A percentile compares a stretch with the other conserved stretches of the same genome.
These are phyloP conservation scores for Monarcha castaneiventris DNA, from an alignment of 2,113 vertebrate genomes.

Conservation along the genomic window DNA sequence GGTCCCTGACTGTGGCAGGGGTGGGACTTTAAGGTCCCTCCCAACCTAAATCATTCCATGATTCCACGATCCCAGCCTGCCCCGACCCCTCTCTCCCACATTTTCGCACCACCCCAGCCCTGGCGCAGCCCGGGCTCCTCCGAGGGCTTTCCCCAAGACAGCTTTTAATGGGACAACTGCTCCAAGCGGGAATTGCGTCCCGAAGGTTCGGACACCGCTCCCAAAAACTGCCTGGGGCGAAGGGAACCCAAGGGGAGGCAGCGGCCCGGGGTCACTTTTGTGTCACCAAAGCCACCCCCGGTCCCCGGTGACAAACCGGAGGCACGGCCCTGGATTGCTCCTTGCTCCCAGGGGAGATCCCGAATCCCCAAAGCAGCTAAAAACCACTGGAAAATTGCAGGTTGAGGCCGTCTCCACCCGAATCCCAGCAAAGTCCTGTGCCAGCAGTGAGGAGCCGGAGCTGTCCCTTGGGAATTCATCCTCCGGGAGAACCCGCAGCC, in stretches of 20 bases:
- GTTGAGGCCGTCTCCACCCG: not conserved
- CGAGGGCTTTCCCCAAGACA: not conserved
- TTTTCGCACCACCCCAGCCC: rapidly evolving
- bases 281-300: not conserved
- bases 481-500: not conserved
- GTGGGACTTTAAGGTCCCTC: not conserved
- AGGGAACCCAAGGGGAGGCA: not conserved
- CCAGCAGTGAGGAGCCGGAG: not conserved
- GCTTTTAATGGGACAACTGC: slow-evolving; percentile 57
- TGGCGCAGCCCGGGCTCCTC: not conserved
- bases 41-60: not conserved
- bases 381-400: rapidly evolving
- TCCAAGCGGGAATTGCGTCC: not conserved
- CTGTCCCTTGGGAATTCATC: not conserved
- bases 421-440: not conserved
- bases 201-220: not conserved
- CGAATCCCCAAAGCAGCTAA: not conserved
- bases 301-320: not conserved
- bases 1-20: not conserved
- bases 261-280: rapidly evolving
- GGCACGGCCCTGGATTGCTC: not conserved
- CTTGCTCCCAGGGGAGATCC: not conserved
- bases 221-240: not conserved
- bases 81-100: not conserved
- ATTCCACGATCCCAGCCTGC: not conserved